Evolutionary conservation across 2,113 vertebrate species (phyloP).

Genomic region (Cygnus atratus): DNA sequence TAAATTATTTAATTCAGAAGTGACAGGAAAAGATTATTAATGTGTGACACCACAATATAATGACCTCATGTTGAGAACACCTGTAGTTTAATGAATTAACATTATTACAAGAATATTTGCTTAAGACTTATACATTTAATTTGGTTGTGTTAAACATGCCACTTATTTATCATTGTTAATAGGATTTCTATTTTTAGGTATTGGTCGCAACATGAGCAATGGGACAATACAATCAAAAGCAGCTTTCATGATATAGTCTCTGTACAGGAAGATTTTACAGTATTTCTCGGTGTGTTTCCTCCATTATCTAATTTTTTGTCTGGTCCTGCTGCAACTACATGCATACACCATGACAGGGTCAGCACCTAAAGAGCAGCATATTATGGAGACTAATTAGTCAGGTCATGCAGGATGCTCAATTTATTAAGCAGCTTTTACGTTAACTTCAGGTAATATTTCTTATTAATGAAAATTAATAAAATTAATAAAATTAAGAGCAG

Average conservation of each 20-base stretch:
- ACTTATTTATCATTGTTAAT: constrained; percentile 52
- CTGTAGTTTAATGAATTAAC: constrained; percentile 45
- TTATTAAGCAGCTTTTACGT: background rate
- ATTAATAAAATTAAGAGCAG: background rate
- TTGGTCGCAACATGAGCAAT: background rate
- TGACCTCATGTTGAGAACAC: background rate
- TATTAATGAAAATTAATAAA: background rate
- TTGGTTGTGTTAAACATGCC: constrained; percentile 3
- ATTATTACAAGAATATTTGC: constrained; percentile 7
- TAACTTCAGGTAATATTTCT: background rate
- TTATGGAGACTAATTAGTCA: background rate
- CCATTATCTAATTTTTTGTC: background rate
- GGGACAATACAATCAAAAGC: background rate
- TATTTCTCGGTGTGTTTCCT: background rate
- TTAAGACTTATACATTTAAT: constrained; percentile 31
- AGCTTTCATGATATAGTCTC: background rate
- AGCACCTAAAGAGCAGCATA: background rate
- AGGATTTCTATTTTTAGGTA: constrained; percentile 46
- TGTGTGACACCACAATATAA: constrained; percentile 3
- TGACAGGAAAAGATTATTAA: constrained; percentile 54
- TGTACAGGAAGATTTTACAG: background rate
- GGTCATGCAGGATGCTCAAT: background rate
- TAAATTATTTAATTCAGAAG: constrained; percentile 41
- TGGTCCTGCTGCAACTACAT: background rate
- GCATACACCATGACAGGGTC: background rate